Evolutionary conservation across 1,140 invertebrate species (phyloP), one percentile per base, ranked within the genome.

Genomic region (Halictus rubicundus): DNA sequence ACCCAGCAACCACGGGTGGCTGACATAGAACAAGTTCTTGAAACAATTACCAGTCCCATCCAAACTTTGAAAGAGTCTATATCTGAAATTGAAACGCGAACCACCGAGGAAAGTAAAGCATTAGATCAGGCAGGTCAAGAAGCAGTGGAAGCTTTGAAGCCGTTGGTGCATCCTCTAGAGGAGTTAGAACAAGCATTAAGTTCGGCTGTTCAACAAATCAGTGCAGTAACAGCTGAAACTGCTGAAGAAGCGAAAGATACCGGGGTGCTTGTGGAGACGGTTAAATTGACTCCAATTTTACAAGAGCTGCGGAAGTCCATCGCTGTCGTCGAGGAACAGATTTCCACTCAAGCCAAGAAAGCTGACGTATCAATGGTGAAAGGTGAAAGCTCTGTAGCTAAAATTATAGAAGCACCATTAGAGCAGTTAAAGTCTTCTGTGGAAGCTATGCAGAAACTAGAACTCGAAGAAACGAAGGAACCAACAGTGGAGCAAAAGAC

Each of bases 101-200:
- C n/a, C 1, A 19, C 32, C 0, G 25, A 79, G 12, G 76, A 79
- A 6, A 10, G 63, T 1, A 32, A 49, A 37, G 10, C n/a, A 19
- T n/a, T 25, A 0, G 66, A 69, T 19, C 25, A 68, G 1, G 54
- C 46, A 2, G 63, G 21, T 8, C 49, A 12, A 0, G 49, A 27
- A 7, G 10, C 70, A 14, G 57, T 39, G 2, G 61, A 64, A n/a
- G 46, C 16, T 10, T 12, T 81, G 49, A 77, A 81, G 14, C 54
- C 72, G 23, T 10, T 81, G 37, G 64, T 75, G 0, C 68, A 69
- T 1, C 80, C 80, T 27, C 1, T 82, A 12, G 76, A 79, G 32
- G 68, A 82, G 25, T 7, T 82, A 0, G 23, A 73, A 49, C 64
- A 65, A 32, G 9, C 57, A 2, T 19, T 82, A 8, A 39, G 16